These are phyloP conservation scores for Phymastichus coffea DNA, from an alignment of 1,140 invertebrate species.

Conservation along the genomic window DNA sequence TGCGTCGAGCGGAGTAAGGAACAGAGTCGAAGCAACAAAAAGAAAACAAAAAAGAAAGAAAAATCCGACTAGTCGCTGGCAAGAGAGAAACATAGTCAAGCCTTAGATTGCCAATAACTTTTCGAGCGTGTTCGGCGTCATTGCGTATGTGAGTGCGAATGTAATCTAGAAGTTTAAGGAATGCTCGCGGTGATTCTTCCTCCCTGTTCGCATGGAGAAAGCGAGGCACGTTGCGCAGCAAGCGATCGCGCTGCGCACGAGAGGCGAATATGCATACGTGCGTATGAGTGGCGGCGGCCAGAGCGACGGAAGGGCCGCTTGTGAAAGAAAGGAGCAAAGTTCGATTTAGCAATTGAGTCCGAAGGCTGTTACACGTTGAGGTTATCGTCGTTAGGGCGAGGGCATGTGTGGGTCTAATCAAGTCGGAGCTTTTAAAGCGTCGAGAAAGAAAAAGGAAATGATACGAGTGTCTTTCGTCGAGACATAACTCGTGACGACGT, in stretches of 20 bases:
- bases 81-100: slow-evolving; percentile 3
- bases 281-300: not conserved
- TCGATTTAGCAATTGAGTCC: slow-evolving; percentile 24
- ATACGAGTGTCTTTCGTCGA: slow-evolving; percentile 4
- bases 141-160: not conserved
- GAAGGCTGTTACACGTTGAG: too few relatives aligned
- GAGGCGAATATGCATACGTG: not conserved
- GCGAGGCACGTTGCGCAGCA: too few relatives aligned
- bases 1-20: too few relatives aligned
- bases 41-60: too few relatives aligned
- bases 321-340: slow-evolving; percentile 11
- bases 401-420: not conserved
- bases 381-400: too few relatives aligned
- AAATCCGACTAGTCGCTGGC: slow-evolving; percentile 22
- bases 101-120: slow-evolving; percentile 13
- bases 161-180: slow-evolving; percentile 1
- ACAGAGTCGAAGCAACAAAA: too few relatives aligned
- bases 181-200: slow-evolving; percentile 11
- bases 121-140: not conserved
- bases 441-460: not conserved
- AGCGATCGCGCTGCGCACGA: too few relatives aligned
- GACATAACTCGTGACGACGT: not conserved
- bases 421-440: too few relatives aligned
- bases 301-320: too few relatives aligned
- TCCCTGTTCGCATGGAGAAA: slow-evolving; percentile 6